These are phyloP conservation scores for Buceros bicornis DNA, from an alignment of 2,797 vertebrate species.

Conservation along the genomic window DNA sequence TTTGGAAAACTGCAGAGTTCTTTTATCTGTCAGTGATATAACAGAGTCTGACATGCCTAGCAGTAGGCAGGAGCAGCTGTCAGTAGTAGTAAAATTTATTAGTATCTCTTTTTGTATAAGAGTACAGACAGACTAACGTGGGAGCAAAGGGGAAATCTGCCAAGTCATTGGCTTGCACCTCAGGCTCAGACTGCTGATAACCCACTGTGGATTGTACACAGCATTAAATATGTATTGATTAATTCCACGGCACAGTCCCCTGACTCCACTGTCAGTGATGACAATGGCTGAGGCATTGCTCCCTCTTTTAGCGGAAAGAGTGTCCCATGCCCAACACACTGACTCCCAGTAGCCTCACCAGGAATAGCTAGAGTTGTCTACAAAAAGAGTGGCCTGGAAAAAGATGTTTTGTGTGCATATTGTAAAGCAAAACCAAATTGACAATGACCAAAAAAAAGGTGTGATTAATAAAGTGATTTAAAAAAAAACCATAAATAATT, in stretches of 20 bases:
- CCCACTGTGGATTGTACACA: background rate
- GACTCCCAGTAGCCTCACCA: background rate
- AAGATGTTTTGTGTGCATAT: background rate
- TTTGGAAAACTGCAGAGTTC: slow-evolving; percentile 35
- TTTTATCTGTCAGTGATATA: slow-evolving; percentile 57
- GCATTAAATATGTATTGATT: slow-evolving; percentile 61
- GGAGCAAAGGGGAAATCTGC: slow-evolving; percentile 53
- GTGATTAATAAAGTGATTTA: background rate
- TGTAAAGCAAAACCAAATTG: background rate
- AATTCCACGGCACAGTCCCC: slow-evolving; percentile 7
- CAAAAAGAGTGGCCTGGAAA: background rate
- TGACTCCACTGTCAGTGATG: background rate
- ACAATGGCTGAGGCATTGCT: background rate
- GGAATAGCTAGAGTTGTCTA: background rate
- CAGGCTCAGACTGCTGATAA: background rate
- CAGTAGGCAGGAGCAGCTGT: slow-evolving; percentile 68
- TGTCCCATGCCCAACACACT: background rate
- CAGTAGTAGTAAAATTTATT: slow-evolving; percentile 67
- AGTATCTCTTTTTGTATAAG: slow-evolving; percentile 40
- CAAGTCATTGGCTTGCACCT: slow-evolving; percentile 38
- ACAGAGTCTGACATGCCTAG: slow-evolving; percentile 61
- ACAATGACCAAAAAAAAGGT: background rate
- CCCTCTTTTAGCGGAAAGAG: background rate
- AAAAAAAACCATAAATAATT: background rate
- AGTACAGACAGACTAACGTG: slow-evolving; percentile 28